A percentile compares a stretch with the other conserved stretches of the same genome.
These are phyloP conservation scores for Xiphophorus birchmanni DNA, from an alignment of 2,797 vertebrate genomes.

Conservation along the genomic window DNA sequence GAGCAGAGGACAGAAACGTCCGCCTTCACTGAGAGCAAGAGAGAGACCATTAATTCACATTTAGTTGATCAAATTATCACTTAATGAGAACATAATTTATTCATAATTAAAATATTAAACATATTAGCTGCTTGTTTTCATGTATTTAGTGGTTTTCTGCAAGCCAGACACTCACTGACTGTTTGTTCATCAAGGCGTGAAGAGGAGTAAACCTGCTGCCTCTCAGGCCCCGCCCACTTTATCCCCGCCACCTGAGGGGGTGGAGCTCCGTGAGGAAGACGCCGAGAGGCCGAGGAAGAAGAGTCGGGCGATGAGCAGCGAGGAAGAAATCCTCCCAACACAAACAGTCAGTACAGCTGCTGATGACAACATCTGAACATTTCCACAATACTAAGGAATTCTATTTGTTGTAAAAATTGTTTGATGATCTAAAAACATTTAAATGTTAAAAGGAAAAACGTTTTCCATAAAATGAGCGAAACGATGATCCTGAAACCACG, in stretches of 20 bases:
- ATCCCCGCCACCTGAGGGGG: constrained; percentile 38
- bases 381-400: no score
- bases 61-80: no score
- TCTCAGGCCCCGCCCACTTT: constrained; percentile 11
- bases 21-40: no score
- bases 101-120: no score
- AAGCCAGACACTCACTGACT: not conserved
- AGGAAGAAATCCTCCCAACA: constrained; percentile 22
- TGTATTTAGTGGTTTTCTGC: no score
- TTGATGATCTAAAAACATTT: not conserved
- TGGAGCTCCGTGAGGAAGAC: constrained; percentile 31
- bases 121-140: no score
- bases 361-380: not conserved
- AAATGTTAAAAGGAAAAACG: not conserved
- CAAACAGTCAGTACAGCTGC: constrained; percentile 40
- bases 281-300: constrained; percentile 43
- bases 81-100: no score
- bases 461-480: no score
- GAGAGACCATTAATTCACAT: no score
- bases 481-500: no score
- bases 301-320: constrained; percentile 31
- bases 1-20: no score
- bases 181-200: constrained; percentile 11
- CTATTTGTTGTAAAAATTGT: no score
- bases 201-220: constrained; percentile 20